These are phyloP conservation scores for Drymodes brunneopygia DNA, from an alignment of 2,113 vertebrate species.

Conservation along the genomic window DNA sequence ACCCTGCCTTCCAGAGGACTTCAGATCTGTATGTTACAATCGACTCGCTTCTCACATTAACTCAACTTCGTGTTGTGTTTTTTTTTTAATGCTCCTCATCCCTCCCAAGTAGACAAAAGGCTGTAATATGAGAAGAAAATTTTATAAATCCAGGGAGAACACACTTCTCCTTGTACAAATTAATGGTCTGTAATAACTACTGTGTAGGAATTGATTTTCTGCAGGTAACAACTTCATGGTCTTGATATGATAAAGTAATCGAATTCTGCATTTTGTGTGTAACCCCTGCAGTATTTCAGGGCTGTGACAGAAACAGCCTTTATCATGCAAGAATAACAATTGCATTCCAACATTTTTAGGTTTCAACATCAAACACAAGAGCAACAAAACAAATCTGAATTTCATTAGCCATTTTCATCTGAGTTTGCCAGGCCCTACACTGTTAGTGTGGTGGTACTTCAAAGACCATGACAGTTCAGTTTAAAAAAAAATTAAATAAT, in stretches of 20 bases:
- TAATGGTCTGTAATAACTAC: conserved; percentile 10
- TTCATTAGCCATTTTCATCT: neutral
- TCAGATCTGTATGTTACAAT: neutral
- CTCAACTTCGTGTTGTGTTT: neutral
- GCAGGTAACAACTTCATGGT: neutral
- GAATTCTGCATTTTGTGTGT: neutral
- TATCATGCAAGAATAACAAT: neutral
- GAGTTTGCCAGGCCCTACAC: neutral
- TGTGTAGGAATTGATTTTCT: conserved; percentile 7
- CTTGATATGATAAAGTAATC: neutral
- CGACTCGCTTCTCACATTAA: neutral
- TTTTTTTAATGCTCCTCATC: neutral
- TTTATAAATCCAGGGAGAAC: neutral
- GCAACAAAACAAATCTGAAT: neutral
- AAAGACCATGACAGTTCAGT: neutral
- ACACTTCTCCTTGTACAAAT: neutral
- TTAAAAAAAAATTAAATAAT: neutral
- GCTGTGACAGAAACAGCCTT: neutral
- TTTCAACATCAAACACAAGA: conserved; percentile 5
- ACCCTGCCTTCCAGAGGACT: neutral
- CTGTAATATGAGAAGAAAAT: neutral
- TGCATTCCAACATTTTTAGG: neutral
- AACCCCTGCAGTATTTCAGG: neutral
- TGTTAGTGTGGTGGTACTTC: neutral
- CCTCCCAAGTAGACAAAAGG: neutral